These are phyloP conservation scores for Sebastes steindachneri DNA, from an alignment of 2,797 vertebrate species.

Conservation along the genomic window DNA sequence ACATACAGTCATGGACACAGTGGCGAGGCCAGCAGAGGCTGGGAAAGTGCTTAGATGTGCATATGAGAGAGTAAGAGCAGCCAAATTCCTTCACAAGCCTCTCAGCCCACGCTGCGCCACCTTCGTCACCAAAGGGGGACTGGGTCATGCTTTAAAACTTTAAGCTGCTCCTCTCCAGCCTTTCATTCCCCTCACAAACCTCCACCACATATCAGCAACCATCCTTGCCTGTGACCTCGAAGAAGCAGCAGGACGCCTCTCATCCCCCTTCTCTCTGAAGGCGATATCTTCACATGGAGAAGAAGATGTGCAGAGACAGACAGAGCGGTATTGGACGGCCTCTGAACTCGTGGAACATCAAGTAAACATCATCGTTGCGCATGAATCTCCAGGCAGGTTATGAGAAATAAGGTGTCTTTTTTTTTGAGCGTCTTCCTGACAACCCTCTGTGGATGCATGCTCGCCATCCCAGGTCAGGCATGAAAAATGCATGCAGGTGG, in stretches of 20 bases:
- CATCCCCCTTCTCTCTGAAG: constrained; percentile 52
- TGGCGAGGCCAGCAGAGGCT: constrained; percentile 32
- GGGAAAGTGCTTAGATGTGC: constrained; percentile 74
- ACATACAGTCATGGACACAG: constrained; percentile 31
- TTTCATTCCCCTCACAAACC: constrained; percentile 58
- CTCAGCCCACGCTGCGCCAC: constrained; percentile 50
- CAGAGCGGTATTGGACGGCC: constrained; percentile 6
- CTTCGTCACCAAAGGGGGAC: constrained; percentile 59
- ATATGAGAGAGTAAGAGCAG: constrained; percentile 68
- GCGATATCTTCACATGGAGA: constrained; percentile 34
- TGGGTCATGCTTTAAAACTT: constrained; percentile 69
- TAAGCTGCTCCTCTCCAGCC: constrained; percentile 45
- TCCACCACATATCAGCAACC: constrained; percentile 39
- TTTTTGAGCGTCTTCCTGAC: constrained; percentile 24
- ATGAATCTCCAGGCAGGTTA: constrained; percentile 33
- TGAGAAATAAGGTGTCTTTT: constrained; percentile 10
- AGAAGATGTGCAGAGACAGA: constrained; percentile 37
- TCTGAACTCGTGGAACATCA: constrained; percentile 32
- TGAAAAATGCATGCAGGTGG: constrained; percentile 71
- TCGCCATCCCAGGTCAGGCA: constrained; percentile 31
- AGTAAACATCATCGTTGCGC: constrained; percentile 47
- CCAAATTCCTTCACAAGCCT: constrained; percentile 67
- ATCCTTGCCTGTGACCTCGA: constrained; percentile 62
- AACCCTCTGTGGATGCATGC: constrained; percentile 22
- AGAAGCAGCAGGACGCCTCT: constrained; percentile 58